Evolutionary conservation across 2,888 invertebrate species (phyloP).

Genomic region (Limnephilus auricula): DNA sequence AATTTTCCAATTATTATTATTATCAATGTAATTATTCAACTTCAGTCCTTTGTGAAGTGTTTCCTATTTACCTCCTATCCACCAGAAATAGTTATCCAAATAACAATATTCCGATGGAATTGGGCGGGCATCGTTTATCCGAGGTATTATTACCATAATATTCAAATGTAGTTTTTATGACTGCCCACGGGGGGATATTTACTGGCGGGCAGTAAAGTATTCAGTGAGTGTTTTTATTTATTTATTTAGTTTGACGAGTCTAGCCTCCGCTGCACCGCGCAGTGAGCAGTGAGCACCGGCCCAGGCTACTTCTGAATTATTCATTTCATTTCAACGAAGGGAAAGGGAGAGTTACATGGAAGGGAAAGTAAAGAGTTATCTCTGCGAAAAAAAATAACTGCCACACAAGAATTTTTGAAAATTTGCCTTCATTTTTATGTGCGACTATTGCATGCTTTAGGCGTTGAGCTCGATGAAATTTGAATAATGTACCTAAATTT

Average conservation of each 20-base stretch:
- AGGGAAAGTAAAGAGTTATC: neutral
- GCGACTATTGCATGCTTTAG: neutral
- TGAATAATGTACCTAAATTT: too few relatives aligned
- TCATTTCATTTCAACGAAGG: neutral
- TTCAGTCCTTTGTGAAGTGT: neutral
- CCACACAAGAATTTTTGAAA: neutral
- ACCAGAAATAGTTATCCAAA: neutral
- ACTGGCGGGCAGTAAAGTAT: neutral
- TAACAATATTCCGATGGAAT: neutral
- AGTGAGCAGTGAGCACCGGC: neutral
- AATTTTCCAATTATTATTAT: too few relatives aligned
- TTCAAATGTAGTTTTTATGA: conserved; percentile 13
- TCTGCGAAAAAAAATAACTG: conserved; percentile 1
- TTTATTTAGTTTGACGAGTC: neutral
- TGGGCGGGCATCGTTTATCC: conserved; percentile 23
- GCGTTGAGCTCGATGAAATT: too few relatives aligned
- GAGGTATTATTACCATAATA: conserved; percentile 22
- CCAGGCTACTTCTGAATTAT: neutral
- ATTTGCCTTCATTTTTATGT: neutral
- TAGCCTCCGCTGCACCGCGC: neutral
- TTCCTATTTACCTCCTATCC: neutral
- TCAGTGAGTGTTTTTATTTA: conserved; percentile 5
- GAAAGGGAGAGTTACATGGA: neutral
- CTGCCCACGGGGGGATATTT: conserved; percentile 4
- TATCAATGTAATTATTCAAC: neutral